Evolutionary conservation across 2,888 invertebrate genomes (phyloP), one percentile per base, ranked within the genome.

Genomic region (Phalera bucephala): DNA sequence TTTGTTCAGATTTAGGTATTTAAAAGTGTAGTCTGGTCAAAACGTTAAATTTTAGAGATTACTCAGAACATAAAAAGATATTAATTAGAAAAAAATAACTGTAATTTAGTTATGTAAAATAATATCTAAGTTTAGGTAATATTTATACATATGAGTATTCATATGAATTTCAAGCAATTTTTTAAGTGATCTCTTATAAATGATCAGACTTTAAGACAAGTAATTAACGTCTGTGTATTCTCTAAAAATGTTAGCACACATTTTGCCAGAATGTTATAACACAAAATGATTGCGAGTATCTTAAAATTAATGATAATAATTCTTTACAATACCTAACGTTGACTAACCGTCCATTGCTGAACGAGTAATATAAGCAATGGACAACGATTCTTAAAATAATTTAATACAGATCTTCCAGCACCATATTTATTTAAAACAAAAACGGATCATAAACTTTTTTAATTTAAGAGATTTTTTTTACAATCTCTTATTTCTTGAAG

Each of bases 331-430:
- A 67, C 47, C 64, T 72, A 29, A 78, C 56, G 52, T 46, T 71
- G 73, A 75, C 69, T 68, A 67, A 64, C 60, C 31, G 55, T 55
- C 69, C 68, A 64, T 58, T 61, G 62, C 63, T 53, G 29, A 46
- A 52, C 33, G 56, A 45, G 47, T 39, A 56, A 56, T 38, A 37
- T 49, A 53, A 63, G 55, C 66, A 64, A 66, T 58, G 59, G 60
- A 59, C 55, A 52, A 50, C 40, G 45, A 49, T 52, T 53, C 68
- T 68, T 68, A 75, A 66, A 71, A 67, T 72, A 76, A 71, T 62
- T 63, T 61, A 64, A 71, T 62, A 80, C 85, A 87, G 87, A 87
- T 87, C 87, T 84, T 79, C 78, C 81, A 87, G 87, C 87, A 87
- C 87, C 87, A 83, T 69, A 66, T 57, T 58, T 64, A 58, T 69